Evolutionary conservation across 2,888 invertebrate genomes (phyloP), one percentile per base, ranked within the genome.

Genomic region (Troilus luridus): DNA sequence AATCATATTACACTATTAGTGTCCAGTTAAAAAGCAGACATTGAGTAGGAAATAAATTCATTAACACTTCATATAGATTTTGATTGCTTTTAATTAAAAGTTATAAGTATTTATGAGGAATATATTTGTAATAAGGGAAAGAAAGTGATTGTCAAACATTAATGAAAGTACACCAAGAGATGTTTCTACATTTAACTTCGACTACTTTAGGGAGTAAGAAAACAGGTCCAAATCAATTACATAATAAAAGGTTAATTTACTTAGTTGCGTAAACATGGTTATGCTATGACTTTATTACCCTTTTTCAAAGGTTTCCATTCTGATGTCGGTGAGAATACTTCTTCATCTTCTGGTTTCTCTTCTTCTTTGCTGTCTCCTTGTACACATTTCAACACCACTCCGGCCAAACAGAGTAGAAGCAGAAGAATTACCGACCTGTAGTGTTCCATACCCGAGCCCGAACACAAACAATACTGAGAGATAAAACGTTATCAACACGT

Each of bases 291-390:
- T 27, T 77, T 77, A 77, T 77, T 77, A 77, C 92, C 92, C 91
- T 91, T 92, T 64, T 89, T 91, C 59, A 92, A 81, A 41, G 91
- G 92, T 77, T 92, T 91, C 92, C 92, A 92, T 77, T 92, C 92
- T 59, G 81, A 89, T 10, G 92, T 92, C 0, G 92, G 91, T 59
- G 91, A 77, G 62, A 92, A 92, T 41, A 91, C 91, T 12, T 91
- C 90, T 24, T 91, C 91, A 41, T 90, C 90, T n/a, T 64, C 88
- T 27, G 10, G 58, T 10, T 85, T 62, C 19, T 92, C 72, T 21
- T 91, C 90, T 58, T 92, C 85, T 14, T 91, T 89, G 14, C 58
- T 21, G 21, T 81, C 88, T 6, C 88, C 88, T 60, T 90, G 72
- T 8, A 62, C 91, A 41, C 54, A 90, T 60, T 90, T 90, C 7